Evolutionary conservation across 64 coral and sea anemone species (phyloP), one percentile per base, ranked within the genome.

Genomic region (Montipora cactus): DNA sequence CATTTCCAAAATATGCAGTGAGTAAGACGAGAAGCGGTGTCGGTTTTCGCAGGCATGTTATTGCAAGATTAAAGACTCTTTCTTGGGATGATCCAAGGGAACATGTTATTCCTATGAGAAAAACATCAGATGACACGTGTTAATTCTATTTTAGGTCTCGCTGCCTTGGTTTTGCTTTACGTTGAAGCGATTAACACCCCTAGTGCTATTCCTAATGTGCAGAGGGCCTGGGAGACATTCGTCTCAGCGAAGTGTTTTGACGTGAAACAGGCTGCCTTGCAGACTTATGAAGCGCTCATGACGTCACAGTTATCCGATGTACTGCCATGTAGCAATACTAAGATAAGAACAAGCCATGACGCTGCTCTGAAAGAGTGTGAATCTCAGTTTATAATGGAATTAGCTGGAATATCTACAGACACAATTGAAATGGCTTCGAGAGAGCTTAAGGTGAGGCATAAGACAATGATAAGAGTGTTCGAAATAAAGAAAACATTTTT

Each of bases 131-230:
- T 55, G 4, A 55, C 5, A 55, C 52, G 9, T 55, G 52, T 10
- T 55, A 55, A 55, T 55, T 7, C 5, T 55, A 55, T 55, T 75
- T 44, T 66, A 96, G 95, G 90, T 5, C 74, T 96, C 1, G 90
- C 95, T 11, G 87, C 86, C 15, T 48, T 96, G 70, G 79, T 93
- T 57, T 70, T 84, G 25, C 59, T 93, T 48, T 96, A 92, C n/a
- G 91, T 93, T 16, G 72, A 96, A 4, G 84, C 95, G 6, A 80
- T 96, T 11, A 96, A 93, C 95, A 96, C 90, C 10, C 95, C 95
- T 55, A 90, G 70, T 16, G 80, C 86, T 22, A 80, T 96, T 73
- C 90, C 95, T 16, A 96, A 96, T 49, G 87, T 96, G 75, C 77
- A 93, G 59, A 89, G 48, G 15, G 95, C 95, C 0, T 96, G 95